Percentiles rank a stretch among this genome's conserved stretches.
Evolutionary conservation across 2,888 invertebrate species (phyloP).

Genomic region (Epirrhoe tristata): DNA sequence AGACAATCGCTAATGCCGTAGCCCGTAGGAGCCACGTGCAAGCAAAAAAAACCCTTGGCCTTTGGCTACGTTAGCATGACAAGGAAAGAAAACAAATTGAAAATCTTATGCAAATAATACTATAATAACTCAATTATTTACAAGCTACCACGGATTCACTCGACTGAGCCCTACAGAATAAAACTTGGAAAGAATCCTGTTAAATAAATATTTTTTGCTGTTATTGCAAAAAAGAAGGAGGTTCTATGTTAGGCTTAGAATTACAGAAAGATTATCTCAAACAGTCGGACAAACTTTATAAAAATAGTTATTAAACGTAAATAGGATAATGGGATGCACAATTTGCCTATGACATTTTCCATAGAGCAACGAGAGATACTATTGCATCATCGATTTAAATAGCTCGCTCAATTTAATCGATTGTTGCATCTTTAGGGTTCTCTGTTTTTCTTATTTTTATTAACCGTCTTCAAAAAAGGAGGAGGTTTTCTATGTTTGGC

Average conservation of each 20-base stretch:
- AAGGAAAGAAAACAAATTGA: neutral
- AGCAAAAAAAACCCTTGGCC: neutral
- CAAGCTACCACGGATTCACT: neutral
- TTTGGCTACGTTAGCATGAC: neutral
- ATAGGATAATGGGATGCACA: slow-evolving; percentile 1
- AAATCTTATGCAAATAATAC: neutral
- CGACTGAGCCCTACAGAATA: neutral
- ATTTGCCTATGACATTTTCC: slow-evolving; percentile 21
- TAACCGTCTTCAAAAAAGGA: too few relatives aligned
- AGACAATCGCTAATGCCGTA: too few relatives aligned
- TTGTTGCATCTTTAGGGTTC: slow-evolving; percentile 47
- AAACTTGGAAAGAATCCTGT: too few relatives aligned
- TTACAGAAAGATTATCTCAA: too few relatives aligned
- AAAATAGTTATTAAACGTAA: neutral
- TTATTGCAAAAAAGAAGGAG: too few relatives aligned
- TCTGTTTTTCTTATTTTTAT: too few relatives aligned
- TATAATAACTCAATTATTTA: neutral
- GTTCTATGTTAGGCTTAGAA: too few relatives aligned
- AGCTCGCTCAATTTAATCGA: slow-evolving; percentile 53
- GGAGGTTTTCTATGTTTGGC: too few relatives aligned
- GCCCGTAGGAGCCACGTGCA: too few relatives aligned
- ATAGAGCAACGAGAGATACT: slow-evolving; percentile 29
- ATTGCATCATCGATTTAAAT: slow-evolving; percentile 32
- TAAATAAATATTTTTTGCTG: too few relatives aligned
- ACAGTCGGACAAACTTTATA: neutral